A percentile compares a stretch with the other conserved stretches of the same genome.
Evolutionary conservation across 2,888 invertebrate species (phyloP).

Genomic region (Lordiphosa fenestrarum): DNA sequence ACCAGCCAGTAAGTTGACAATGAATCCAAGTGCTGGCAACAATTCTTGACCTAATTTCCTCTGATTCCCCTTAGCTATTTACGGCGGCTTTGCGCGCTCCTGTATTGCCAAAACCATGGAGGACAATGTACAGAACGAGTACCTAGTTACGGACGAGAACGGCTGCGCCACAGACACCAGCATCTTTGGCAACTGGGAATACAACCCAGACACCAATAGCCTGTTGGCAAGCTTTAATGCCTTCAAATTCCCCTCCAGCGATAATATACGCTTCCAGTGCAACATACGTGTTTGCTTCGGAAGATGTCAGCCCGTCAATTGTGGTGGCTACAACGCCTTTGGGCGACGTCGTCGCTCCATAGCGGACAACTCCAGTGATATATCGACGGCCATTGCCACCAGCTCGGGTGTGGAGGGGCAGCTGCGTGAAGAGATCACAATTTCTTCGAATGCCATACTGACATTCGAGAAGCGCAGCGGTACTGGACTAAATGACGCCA

Average conservation of each 20-base stretch:
- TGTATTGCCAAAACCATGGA: conserved; percentile 96
- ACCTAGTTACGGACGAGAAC: conserved; percentile 95
- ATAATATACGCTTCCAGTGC: conserved; percentile 96
- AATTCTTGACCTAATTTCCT: background rate
- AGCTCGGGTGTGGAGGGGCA: conserved; percentile 86
- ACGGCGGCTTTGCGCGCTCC: conserved; percentile 95
- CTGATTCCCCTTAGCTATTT: conserved; percentile 84
- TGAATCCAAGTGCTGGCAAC: too few species aligned
- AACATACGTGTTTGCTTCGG: conserved; percentile 97
- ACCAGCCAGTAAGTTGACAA: conserved; percentile 84
- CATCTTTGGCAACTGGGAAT: conserved; percentile 96
- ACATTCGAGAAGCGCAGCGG: conserved; percentile 91
- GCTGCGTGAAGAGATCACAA: conserved; percentile 94
- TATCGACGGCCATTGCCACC: conserved; percentile 83
- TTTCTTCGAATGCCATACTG: conserved; percentile 94
- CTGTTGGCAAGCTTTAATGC: conserved; percentile 94
- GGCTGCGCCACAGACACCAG: conserved; percentile 96
- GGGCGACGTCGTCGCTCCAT: conserved; percentile 87
- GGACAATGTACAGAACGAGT: conserved; percentile 92
- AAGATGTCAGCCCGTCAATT: conserved; percentile 96
- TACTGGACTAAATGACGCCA: conserved; percentile 89
- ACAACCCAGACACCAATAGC: conserved; percentile 91
- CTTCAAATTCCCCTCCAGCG: conserved; percentile 96
- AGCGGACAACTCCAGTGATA: conserved; percentile 76
- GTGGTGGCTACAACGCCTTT: conserved; percentile 93